A percentile compares a stretch with the other conserved stretches of the same genome.
Evolutionary conservation across 1,140 invertebrate species (phyloP).

Genomic region (Acromyrmex echinatior): DNA sequence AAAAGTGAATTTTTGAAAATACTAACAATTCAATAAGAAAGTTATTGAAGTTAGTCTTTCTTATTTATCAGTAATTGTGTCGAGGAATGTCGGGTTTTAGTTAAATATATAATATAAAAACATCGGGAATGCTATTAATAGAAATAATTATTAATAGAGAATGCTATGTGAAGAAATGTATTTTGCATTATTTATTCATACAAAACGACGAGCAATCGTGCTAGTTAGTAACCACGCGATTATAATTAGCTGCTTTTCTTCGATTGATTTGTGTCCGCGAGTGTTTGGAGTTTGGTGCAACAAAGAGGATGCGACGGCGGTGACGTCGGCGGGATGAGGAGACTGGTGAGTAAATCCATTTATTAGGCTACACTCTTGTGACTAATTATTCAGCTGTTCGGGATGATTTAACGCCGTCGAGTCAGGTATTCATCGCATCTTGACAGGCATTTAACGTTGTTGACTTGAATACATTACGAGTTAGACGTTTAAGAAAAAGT

Average conservation of each 20-base stretch:
- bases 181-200: background rate
- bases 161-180: background rate
- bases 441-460: conserved; percentile 39
- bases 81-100: too few relatives aligned
- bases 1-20: background rate
- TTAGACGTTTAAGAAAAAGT: conserved; percentile 32
- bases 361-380: conserved; percentile 23
- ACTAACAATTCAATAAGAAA: too few relatives aligned
- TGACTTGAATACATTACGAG: conserved; percentile 40
- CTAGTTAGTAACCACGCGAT: conserved; percentile 18
- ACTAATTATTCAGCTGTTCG: conserved; percentile 44
- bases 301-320: background rate
- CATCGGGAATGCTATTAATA: background rate
- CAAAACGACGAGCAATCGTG: background rate
- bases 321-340: background rate
- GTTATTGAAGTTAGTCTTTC: too few relatives aligned
- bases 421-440: conserved; percentile 26
- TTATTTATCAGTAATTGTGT: too few relatives aligned
- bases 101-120: background rate
- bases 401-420: conserved; percentile 33
- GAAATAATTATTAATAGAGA: too few relatives aligned
- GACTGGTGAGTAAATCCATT: conserved; percentile 25
- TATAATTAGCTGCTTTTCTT: background rate
- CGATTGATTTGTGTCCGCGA: conserved; percentile 17
- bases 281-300: background rate